These are phyloP conservation scores for Porites rus DNA, from an alignment of 92 coral and sea anemone species.

Conservation along the genomic window DNA sequence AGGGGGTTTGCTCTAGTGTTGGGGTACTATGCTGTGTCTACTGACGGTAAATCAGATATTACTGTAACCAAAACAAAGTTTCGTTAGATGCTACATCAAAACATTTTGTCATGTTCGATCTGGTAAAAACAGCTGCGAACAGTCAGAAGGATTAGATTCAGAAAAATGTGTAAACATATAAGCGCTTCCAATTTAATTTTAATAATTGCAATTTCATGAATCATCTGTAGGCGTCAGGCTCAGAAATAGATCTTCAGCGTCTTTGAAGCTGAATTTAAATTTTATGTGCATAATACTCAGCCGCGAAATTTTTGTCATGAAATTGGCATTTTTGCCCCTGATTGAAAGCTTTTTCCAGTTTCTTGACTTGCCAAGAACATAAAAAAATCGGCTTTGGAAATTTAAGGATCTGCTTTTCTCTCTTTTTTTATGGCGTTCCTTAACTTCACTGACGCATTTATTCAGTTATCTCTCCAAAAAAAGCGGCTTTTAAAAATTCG, in stretches of 20 bases:
- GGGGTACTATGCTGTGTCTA: too few species aligned
- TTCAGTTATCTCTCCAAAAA: too few species aligned
- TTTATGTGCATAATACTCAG: background rate
- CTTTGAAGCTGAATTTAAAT: background rate
- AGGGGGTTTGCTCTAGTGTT: too few species aligned
- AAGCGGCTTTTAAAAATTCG: too few species aligned
- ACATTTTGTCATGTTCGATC: background rate
- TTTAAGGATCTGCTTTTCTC: too few species aligned
- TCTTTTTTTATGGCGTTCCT: too few species aligned
- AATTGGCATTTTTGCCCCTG: background rate
- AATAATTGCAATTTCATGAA: constrained; percentile 8
- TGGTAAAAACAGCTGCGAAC: background rate
- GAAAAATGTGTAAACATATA: background rate
- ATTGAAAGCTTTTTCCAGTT: background rate
- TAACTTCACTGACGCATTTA: too few species aligned
- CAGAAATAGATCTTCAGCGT: background rate
- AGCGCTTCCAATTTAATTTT: background rate
- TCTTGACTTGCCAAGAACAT: background rate
- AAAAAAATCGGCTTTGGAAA: background rate
- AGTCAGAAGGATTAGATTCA: background rate
- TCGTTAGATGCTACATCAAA: too few species aligned
- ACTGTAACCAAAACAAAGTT: too few species aligned
- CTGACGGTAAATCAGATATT: too few species aligned
- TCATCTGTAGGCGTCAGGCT: background rate
- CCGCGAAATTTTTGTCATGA: background rate